Percentiles rank a stretch among this genome's conserved stretches.
Evolutionary conservation across 2,113 vertebrate genomes (phyloP).

Genomic region (Etheostoma cragini): DNA sequence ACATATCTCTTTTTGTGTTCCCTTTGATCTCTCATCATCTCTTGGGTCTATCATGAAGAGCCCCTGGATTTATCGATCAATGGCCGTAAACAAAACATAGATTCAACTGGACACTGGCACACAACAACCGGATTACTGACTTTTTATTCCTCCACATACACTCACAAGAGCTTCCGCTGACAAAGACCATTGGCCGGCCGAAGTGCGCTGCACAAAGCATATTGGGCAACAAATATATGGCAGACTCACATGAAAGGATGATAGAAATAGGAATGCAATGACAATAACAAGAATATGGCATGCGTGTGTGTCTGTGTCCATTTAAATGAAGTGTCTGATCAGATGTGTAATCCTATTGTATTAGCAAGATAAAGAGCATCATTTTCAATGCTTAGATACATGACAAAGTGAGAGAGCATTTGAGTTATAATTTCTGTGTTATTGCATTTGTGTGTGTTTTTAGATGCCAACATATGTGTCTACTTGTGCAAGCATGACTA

Average conservation of each 20-base stretch:
- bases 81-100: slow-evolving; percentile 77
- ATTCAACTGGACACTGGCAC: slow-evolving; percentile 68
- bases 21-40: slow-evolving; percentile 73
- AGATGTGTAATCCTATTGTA: slow-evolving; percentile 69
- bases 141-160: slow-evolving; percentile 38
- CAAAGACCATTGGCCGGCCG: slow-evolving; percentile 16
- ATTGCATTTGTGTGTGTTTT: neutral
- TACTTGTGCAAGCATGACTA: neutral
- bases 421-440: slow-evolving; percentile 36
- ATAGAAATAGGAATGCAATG: slow-evolving; percentile 18
- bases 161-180: slow-evolving; percentile 7
- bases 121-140: slow-evolving; percentile 59
- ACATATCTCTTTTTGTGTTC: slow-evolving; percentile 62
- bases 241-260: slow-evolving; percentile 18
- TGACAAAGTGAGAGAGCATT: slow-evolving; percentile 30
- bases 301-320: slow-evolving; percentile 10
- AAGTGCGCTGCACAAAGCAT: neutral
- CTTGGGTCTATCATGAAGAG: slow-evolving; percentile 62
- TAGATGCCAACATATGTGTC: neutral
- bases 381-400: slow-evolving; percentile 50
- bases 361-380: slow-evolving; percentile 52
- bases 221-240: slow-evolving; percentile 21
- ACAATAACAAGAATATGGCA: slow-evolving; percentile 31
- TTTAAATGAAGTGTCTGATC: slow-evolving; percentile 35
- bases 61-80: slow-evolving; percentile 75